phyloP scores from a whole-genome alignment of 2,797 vertebrate genomes.

The Enteromius mattozi region DNA sequence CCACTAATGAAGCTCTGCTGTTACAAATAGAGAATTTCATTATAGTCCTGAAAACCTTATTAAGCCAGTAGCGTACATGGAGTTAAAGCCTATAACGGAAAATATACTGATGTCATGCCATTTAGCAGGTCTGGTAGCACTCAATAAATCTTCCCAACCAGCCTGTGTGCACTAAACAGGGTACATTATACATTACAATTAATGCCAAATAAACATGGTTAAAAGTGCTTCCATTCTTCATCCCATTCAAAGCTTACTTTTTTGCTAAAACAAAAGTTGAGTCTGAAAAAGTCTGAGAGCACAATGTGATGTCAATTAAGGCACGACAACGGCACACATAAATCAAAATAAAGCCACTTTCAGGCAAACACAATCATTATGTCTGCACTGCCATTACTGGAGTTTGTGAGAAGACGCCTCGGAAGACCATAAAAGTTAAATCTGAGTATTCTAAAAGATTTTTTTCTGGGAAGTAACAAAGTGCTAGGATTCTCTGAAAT shows the following conservation, averaged over 20 bases:
- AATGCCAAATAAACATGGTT: background rate
- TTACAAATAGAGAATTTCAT: constrained; percentile 27
- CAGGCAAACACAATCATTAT: background rate
- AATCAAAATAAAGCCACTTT: constrained; percentile 1
- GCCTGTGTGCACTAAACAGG: background rate
- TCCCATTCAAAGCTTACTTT: background rate
- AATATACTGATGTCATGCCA: background rate
- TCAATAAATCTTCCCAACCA: constrained; percentile 1
- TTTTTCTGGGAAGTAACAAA: constrained; percentile 31
- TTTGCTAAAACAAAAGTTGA: background rate
- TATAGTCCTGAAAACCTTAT: constrained; percentile 36
- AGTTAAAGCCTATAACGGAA: constrained; percentile 9
- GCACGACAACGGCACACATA: background rate
- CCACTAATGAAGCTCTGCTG: constrained; percentile 19
- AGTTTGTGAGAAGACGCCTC: background rate
- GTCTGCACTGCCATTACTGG: background rate
- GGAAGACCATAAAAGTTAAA: background rate
- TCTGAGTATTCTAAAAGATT: background rate
- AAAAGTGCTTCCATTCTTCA: background rate
- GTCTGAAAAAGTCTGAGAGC: background rate
- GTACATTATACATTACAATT: background rate
- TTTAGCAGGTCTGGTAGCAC: background rate
- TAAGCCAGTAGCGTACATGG: constrained; percentile 7
- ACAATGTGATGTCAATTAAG: background rate
- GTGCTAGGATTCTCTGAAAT: constrained; percentile 11